These are phyloP conservation scores for Tigriopus japonicus DNA, from an alignment of 1,140 invertebrate species.

Conservation along the genomic window DNA sequence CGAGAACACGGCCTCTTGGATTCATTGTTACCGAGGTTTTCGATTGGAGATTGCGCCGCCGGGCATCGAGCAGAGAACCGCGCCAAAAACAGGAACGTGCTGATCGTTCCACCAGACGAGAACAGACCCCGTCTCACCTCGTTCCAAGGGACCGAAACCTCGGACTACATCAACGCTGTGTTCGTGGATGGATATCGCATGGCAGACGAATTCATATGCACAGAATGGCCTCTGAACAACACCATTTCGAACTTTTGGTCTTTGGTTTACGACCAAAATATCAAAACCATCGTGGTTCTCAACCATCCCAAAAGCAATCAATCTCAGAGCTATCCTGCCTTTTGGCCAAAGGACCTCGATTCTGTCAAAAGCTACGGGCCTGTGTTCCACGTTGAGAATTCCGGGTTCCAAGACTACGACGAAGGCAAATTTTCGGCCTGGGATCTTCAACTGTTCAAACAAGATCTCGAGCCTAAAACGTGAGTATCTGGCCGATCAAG, in stretches of 20 bases:
- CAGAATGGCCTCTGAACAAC: constrained; percentile 7
- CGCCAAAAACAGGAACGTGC: constrained; percentile 2
- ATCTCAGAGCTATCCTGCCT: neutral
- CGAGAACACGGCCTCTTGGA: neutral
- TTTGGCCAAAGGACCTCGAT: neutral
- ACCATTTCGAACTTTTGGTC: constrained; percentile 10
- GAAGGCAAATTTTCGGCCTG: neutral
- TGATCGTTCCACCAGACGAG: constrained; percentile 5
- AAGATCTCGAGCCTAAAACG: neutral
- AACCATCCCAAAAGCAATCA: neutral
- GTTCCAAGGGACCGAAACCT: neutral
- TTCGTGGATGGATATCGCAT: constrained; percentile 1
- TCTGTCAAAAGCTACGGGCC: neutral
- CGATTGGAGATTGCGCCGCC: constrained; percentile 9
- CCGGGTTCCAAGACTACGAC: neutral
- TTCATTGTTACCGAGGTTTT: neutral
- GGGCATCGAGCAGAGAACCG: neutral
- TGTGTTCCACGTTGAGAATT: neutral
- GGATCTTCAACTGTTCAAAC: neutral
- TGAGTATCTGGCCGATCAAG: neutral
- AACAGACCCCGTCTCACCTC: constrained; percentile 1
- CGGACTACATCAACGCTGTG: constrained; percentile 12
- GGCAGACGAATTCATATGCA: constrained; percentile 1
- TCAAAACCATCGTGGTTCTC: neutral
- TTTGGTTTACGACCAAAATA: neutral